Conservation (phyloP, 1,140 invertebrate species). For the Diabrotica virgifera region DNA sequence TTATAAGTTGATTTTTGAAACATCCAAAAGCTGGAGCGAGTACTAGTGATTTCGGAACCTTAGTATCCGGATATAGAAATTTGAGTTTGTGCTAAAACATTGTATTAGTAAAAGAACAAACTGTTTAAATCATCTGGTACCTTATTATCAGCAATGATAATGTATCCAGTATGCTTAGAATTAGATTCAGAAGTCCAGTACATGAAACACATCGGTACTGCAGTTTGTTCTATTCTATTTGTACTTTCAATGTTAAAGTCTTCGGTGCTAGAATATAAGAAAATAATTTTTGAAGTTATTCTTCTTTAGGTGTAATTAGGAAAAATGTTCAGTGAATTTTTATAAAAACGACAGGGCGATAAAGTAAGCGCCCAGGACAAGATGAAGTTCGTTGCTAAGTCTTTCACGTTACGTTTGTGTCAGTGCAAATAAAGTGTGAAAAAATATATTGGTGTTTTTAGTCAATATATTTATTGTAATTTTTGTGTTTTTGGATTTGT, state of each 20-base stretch:
- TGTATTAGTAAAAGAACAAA: too few species aligned
- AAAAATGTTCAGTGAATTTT: too few species aligned
- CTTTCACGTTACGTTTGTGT: too few species aligned
- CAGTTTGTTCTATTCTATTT: constrained; percentile 61
- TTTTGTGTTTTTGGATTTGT: too few species aligned
- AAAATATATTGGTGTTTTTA: too few species aligned
- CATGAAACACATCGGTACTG: constrained; percentile 56
- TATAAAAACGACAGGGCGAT: too few species aligned
- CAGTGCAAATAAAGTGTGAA: too few species aligned
- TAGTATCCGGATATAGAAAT: constrained; percentile 59
- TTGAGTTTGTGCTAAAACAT: constrained; percentile 64
- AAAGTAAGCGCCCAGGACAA: too few species aligned
- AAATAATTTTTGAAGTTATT: too few species aligned
- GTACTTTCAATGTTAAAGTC: constrained; percentile 35
- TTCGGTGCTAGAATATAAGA: constrained; percentile 23
- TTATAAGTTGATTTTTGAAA: constrained; percentile 50
- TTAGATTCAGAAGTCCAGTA: constrained; percentile 40
- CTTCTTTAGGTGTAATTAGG: too few species aligned
- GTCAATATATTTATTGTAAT: too few species aligned
- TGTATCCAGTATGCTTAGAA: constrained; percentile 32
- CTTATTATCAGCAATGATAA: constrained; percentile 38
- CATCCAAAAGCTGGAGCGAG: constrained; percentile 63
- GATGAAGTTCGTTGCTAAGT: too few species aligned
- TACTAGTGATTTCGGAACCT: constrained; percentile 60
- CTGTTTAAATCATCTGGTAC: constrained; percentile 16